Conservation (phyloP, 2,888 invertebrate genomes). For the Zaprionus obscuricornis region DNA sequence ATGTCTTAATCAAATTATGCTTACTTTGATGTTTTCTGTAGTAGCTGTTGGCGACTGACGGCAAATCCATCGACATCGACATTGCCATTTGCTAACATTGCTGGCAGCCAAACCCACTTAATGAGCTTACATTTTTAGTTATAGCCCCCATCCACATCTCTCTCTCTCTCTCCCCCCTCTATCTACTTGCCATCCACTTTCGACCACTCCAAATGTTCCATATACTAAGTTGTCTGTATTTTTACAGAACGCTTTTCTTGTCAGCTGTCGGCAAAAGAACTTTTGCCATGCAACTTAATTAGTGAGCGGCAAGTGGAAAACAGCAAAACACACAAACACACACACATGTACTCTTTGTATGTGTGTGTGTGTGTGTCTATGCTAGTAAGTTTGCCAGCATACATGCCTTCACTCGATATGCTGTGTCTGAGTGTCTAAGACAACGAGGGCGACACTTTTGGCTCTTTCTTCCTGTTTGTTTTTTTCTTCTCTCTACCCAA, state of each 20-base stretch:
- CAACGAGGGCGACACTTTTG: slow-evolving; percentile 48
- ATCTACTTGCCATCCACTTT: slow-evolving; percentile 13
- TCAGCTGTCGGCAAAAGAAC: slow-evolving; percentile 57
- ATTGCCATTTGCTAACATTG: slow-evolving; percentile 34
- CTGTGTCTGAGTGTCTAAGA: slow-evolving; percentile 13
- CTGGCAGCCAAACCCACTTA: slow-evolving; percentile 62
- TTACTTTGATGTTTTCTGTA: slow-evolving; percentile 75
- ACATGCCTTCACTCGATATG: slow-evolving; percentile 12
- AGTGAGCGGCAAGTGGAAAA: slow-evolving; percentile 73
- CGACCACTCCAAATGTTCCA: slow-evolving; percentile 45
- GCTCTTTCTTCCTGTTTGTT: slow-evolving; percentile 2
- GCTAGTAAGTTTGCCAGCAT: neutral
- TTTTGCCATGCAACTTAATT: slow-evolving; percentile 74
- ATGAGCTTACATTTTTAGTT: slow-evolving; percentile 72
- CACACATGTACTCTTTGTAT: slow-evolving; percentile 22
- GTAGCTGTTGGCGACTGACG: slow-evolving; percentile 27
- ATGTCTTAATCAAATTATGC: slow-evolving; percentile 80
- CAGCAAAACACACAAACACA: slow-evolving; percentile 58
- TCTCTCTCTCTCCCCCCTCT: neutral
- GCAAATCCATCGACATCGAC: slow-evolving; percentile 34
- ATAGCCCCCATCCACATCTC: neutral
- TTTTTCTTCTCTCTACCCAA: slow-evolving; percentile 7
- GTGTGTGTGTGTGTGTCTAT: slow-evolving; percentile 24
- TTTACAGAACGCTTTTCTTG: slow-evolving; percentile 52
- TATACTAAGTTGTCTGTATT: slow-evolving; percentile 45